Evolutionary conservation across 2,888 invertebrate genomes (phyloP), one percentile per base, ranked within the genome.

Genomic region (Brenthis hecate): DNA sequence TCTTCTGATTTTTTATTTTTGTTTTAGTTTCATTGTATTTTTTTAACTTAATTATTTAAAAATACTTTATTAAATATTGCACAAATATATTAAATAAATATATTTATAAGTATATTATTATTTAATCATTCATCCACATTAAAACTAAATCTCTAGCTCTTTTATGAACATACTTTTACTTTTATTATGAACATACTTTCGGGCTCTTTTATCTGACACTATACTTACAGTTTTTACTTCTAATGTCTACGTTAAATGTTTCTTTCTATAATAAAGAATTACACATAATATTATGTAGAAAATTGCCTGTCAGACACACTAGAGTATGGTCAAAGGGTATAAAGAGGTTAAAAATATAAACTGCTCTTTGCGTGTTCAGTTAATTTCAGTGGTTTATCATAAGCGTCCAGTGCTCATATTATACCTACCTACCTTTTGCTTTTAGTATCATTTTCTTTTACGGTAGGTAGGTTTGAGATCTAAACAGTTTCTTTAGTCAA

Each of bases 261-360:
- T 72, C 48, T 65, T 63, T 66, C 70, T 71, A 64, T 61, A 69
- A 48, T 68, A 71, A 55, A 71, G 67, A 71, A 71, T 68, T 73
- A 80, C 78, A 80, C 77, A 82, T 80, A 79, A 81, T 82, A 81
- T 74, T 83, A 80, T 83, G 84, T 80, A 85, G 84, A 83, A 89
- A 90, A 89, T 90, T 89, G 83, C 88, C 87, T 89, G 89, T 88
- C 89, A 89, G 81, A 76, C 66, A 77, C 89, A 90, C 81, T 79
- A 79, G 75, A 75, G 78, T 74, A 72, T 82, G 83, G 82, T 83
- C 85, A 87, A 88, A 89, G 87, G 79, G 83, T 85, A 83, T 80
- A 85, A 78, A 80, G 79, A 80, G 74, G 79, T 69, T 75, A 76
- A 76, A 74, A 76, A 72, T 74, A 70, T 72, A 73, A 73, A 75